Conservation (phyloP, 1,140 invertebrate genomes). For the Neuroterus valhalla region DNA sequence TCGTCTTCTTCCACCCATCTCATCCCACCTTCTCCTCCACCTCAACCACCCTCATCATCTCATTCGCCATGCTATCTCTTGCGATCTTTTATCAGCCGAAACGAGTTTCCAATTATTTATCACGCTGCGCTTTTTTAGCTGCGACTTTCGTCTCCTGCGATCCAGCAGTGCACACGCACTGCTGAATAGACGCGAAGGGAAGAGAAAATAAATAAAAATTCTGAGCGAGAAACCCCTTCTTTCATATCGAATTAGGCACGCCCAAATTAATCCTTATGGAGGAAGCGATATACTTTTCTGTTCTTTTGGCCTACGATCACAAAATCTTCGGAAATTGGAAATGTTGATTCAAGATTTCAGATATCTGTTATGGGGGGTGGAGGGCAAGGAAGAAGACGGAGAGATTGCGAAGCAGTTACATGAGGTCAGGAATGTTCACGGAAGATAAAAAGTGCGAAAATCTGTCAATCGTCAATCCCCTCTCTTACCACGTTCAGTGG, state of each 20-base stretch:
- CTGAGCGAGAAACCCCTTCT: conserved; percentile 24
- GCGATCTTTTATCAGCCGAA: conserved; percentile 51
- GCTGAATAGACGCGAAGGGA: too few relatives aligned
- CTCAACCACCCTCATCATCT: conserved; percentile 70
- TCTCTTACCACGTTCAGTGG: too few relatives aligned
- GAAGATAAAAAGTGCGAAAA: too few relatives aligned
- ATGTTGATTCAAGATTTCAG: too few relatives aligned
- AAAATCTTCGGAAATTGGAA: too few relatives aligned
- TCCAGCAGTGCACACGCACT: too few relatives aligned
- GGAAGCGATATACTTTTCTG: conserved; percentile 38
- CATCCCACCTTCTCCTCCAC: conserved; percentile 39
- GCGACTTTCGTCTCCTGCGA: not conserved
- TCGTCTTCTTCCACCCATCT: conserved; percentile 40
- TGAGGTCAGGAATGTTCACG: too few relatives aligned
- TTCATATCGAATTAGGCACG: conserved; percentile 46
- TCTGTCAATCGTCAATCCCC: too few relatives aligned
- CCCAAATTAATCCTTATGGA: conserved; percentile 50
- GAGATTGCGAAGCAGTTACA: too few relatives aligned
- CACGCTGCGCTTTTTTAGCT: conserved; percentile 11
- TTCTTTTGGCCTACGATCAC: too few relatives aligned
- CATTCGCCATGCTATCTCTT: conserved; percentile 43
- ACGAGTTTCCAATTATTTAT: conserved; percentile 54
- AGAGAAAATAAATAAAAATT: conserved; percentile 30
- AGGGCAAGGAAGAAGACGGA: too few relatives aligned
- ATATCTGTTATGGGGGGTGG: too few relatives aligned